Evolutionary conservation across 2,113 vertebrate genomes (phyloP), one percentile per base, ranked within the genome.

Genomic region (Amphilophus citrinellus): DNA sequence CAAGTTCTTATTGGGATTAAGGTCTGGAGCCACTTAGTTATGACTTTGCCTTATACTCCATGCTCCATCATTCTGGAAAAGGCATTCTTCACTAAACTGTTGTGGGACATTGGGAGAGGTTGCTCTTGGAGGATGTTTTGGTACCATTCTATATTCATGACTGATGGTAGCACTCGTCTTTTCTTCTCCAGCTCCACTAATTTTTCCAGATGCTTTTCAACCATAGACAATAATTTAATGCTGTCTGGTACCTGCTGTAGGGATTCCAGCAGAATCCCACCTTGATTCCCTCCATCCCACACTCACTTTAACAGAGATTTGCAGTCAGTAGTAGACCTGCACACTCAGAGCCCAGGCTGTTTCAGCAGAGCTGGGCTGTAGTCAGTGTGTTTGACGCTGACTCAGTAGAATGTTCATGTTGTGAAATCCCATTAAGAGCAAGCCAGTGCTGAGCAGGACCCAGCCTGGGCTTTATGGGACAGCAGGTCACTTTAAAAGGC

Each of bases 371-470:
- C 44, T 53, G 76, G 75, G 13, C 77, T 80, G 82, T 65, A 88
- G 85, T 59, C 63, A 20, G 82, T 56, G 47, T 44, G 82, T 77
- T 66, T 65, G 61, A 84, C 85, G 94, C 92, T 92, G 93, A 93
- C 87, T 94, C 91, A 27, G 90, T 60, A 79, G 85, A 93, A 91
- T 85, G 87, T 83, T 91, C 84, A 91, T 90, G 89, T 92, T 88
- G 84, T 87, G 83, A 91, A 93, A 94, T 90, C 87, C 82, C 92
- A 91, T 94, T 91, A 93, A 92, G 84, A 86, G 86, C 88, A 61
- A 85, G 87, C 79, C 24, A 47, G 76, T 61, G 79, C 83, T 10
- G 89, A 90, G 86, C 82, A 11, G 56, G 66, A 82, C 82, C 80
- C 18, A 39, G 80, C 68, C 68, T 37, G 76, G 65, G 75, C 73